Percentiles rank a stretch among this genome's conserved stretches.
phyloP scores from a whole-genome alignment of 2,888 invertebrate species.

The Amaurobius ferox region DNA sequence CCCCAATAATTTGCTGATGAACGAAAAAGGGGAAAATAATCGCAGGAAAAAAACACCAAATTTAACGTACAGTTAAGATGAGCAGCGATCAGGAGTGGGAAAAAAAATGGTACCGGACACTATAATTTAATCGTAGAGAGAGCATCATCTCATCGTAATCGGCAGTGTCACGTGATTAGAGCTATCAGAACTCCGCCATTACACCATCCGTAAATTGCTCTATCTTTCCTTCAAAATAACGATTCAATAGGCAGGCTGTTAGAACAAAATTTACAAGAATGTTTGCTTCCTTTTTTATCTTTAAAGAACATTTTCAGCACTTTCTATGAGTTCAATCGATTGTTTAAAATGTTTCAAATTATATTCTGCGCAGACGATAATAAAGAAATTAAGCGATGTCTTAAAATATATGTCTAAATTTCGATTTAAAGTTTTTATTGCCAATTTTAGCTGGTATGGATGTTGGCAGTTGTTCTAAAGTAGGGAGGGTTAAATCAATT shows the following conservation, averaged over 20 bases:
- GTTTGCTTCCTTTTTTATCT: not conserved
- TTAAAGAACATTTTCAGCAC: too few relatives aligned
- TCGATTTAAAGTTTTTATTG: too few relatives aligned
- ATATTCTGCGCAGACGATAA: too few relatives aligned
- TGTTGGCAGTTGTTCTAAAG: too few relatives aligned
- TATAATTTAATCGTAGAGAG: conserved; percentile 35
- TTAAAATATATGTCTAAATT: too few relatives aligned
- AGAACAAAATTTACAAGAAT: conserved; percentile 31
- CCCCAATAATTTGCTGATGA: not conserved
- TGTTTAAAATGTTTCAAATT: not conserved
- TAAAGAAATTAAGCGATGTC: too few relatives aligned
- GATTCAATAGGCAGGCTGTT: conserved; percentile 15
- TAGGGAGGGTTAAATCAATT: too few relatives aligned
- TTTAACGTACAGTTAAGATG: not conserved
- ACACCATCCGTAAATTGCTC: conserved; percentile 59
- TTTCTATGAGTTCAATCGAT: conserved; percentile 12
- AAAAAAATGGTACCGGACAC: conserved; percentile 25
- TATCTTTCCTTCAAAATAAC: conserved; percentile 27
- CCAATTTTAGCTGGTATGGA: too few relatives aligned
- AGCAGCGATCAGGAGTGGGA: not conserved
- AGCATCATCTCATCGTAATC: conserved; percentile 56
- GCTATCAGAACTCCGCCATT: conserved; percentile 57
- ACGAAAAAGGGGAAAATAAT: conserved; percentile 13
- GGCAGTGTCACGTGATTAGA: conserved; percentile 47
- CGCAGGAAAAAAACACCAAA: not conserved